These are phyloP conservation scores for Pseudopodoces humilis DNA, from an alignment of 2,113 vertebrate genomes.

Conservation along the genomic window DNA sequence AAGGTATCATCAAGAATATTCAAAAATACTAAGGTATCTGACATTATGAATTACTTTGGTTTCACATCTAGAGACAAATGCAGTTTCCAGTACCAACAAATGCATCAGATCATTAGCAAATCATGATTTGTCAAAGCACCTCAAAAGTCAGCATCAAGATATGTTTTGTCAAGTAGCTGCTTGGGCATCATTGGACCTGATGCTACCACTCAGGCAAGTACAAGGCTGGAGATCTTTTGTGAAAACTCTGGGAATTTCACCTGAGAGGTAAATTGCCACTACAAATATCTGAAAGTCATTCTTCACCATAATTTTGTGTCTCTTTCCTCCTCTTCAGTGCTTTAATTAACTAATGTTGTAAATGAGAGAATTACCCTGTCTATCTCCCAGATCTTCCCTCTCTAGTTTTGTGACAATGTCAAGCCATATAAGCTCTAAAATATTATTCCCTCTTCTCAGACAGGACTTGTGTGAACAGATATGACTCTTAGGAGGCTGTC, in stretches of 20 bases:
- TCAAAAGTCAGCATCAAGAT: not conserved
- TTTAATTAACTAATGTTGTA: conserved; percentile 2
- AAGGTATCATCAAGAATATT: not conserved
- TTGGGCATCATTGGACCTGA: not conserved
- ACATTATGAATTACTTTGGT: not conserved
- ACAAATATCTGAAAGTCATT: not conserved
- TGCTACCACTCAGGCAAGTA: not conserved
- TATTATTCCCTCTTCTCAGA: not conserved
- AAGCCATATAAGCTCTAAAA: not conserved
- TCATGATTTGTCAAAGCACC: not conserved
- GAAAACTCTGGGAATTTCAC: not conserved
- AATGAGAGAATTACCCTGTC: not conserved
- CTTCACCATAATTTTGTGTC: not conserved
- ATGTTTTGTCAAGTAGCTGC: not conserved
- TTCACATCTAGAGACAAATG: not conserved
- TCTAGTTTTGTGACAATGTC: not conserved
- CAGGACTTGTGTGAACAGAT: not conserved
- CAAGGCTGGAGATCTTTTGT: not conserved
- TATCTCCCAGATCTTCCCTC: not conserved
- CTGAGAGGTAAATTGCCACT: not conserved
- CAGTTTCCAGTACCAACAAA: not conserved
- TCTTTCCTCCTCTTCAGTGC: not conserved
- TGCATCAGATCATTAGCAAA: not conserved
- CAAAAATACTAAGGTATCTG: not conserved
- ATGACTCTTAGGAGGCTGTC: not conserved